These are phyloP conservation scores for Anguilla anguilla DNA, from an alignment of 2,797 vertebrate species.

Conservation along the genomic window DNA sequence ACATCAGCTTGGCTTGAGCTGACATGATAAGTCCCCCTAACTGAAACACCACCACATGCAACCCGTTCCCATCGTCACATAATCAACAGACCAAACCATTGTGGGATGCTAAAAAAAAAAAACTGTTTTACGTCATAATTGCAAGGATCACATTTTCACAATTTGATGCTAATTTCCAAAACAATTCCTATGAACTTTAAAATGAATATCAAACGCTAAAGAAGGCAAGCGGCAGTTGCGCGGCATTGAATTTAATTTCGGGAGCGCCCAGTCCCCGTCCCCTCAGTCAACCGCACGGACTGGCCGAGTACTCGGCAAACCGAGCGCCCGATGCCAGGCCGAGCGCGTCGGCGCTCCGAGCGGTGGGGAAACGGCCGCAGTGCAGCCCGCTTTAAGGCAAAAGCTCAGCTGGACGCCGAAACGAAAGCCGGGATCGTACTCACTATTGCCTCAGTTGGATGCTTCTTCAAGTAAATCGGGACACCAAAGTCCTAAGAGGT, in stretches of 20 bases:
- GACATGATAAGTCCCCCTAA: background rate
- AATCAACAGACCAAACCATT: background rate
- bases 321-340: background rate
- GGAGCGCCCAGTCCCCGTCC: conserved; percentile 64
- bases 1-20: background rate
- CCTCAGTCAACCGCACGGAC: background rate
- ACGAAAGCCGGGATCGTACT: conserved; percentile 13
- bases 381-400: conserved; percentile 33
- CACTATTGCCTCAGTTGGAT: conserved; percentile 37
- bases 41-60: background rate
- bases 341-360: background rate
- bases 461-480: conserved; percentile 36
- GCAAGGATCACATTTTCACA: conserved; percentile 21
- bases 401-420: conserved; percentile 12
- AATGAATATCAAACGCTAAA: conserved; percentile 33
- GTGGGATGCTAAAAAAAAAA: background rate
- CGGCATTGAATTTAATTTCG: conserved; percentile 61
- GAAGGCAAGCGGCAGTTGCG: conserved; percentile 68
- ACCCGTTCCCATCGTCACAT: background rate
- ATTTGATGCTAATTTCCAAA: background rate
- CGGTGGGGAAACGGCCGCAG: conserved; percentile 16
- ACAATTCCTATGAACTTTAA: background rate
- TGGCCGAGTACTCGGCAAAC: background rate
- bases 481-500: conserved; percentile 36
- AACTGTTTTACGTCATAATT: background rate